Conservation (phyloP, 1,140 invertebrate species). For the Fopius arisanus region DNA sequence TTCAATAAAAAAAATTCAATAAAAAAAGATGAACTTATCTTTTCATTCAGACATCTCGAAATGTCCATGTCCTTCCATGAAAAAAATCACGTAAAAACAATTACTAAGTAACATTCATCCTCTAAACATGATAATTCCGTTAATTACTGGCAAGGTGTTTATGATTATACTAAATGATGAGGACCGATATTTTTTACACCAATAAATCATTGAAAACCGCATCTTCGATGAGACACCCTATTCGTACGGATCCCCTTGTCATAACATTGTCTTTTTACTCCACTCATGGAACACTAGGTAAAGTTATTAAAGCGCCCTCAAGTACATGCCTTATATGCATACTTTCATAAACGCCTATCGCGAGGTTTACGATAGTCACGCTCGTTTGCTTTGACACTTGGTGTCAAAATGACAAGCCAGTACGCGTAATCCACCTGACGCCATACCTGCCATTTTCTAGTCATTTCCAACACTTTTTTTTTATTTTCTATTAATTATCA, state of each 20-base stretch:
- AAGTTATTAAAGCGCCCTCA: constrained; percentile 3
- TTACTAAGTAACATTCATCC: too few relatives aligned
- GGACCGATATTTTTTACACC: neutral
- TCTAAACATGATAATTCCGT: neutral
- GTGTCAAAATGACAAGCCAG: neutral
- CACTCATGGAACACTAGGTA: neutral
- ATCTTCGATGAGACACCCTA: neutral
- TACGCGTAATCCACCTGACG: constrained; percentile 22
- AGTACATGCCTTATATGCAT: neutral
- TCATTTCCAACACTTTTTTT: neutral
- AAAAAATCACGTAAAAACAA: too few relatives aligned
- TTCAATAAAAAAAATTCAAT: too few relatives aligned
- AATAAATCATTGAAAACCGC: neutral
- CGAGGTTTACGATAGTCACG: constrained; percentile 27
- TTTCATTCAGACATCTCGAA: too few relatives aligned
- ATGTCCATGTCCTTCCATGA: too few relatives aligned
- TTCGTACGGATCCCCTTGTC: neutral
- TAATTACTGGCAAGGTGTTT: neutral
- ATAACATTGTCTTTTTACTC: neutral
- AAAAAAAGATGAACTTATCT: too few relatives aligned
- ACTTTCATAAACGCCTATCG: constrained; percentile 2
- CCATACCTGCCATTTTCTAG: neutral
- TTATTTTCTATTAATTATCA: neutral
- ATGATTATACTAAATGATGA: neutral
- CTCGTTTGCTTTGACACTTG: constrained; percentile 26